Percentiles rank a stretch among this genome's conserved stretches.
Evolutionary conservation across 1,140 invertebrate species (phyloP).

Genomic region (Oedothorax gibbosus): DNA sequence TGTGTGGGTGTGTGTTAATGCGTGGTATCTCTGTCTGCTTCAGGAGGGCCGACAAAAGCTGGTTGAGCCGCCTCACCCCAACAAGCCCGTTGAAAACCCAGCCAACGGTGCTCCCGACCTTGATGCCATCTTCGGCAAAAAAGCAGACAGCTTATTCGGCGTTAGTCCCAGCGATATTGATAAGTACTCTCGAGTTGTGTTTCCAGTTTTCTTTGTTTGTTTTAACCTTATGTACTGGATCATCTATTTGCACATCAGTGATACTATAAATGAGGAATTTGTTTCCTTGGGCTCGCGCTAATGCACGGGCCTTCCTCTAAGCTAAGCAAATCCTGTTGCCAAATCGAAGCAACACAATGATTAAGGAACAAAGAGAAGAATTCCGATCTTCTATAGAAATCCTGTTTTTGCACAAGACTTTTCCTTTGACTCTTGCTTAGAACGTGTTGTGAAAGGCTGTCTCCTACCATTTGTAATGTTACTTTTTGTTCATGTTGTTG

Average conservation of each 20-base stretch:
- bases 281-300: conserved; percentile 71
- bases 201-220: conserved; percentile 95
- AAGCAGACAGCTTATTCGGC: conserved; percentile 88
- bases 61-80: conserved; percentile 91
- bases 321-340: conserved; percentile 22
- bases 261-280: conserved; percentile 92
- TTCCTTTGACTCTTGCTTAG: conserved; percentile 60
- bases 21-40: conserved; percentile 65
- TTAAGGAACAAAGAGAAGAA: conserved; percentile 49
- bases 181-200: conserved; percentile 95
- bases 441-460: conserved; percentile 25
- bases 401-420: conserved; percentile 59
- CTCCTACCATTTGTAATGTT: no score
- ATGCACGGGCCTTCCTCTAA: conserved; percentile 47
- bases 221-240: conserved; percentile 99
- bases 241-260: conserved; percentile 94
- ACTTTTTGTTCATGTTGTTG: background rate
- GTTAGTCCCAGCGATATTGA: conserved; percentile 95
- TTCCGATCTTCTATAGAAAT: conserved; percentile 53
- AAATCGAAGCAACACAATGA: conserved; percentile 53
- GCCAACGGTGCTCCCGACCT: conserved; percentile 79
- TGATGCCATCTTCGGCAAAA: conserved; percentile 74
- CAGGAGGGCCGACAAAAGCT: conserved; percentile 94
- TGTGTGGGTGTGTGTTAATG: conserved; percentile 55
- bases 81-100: conserved; percentile 85